Evolutionary conservation across 1,140 invertebrate genomes (phyloP), one percentile per base, ranked within the genome.

Genomic region (Hycleus phaleratus): DNA sequence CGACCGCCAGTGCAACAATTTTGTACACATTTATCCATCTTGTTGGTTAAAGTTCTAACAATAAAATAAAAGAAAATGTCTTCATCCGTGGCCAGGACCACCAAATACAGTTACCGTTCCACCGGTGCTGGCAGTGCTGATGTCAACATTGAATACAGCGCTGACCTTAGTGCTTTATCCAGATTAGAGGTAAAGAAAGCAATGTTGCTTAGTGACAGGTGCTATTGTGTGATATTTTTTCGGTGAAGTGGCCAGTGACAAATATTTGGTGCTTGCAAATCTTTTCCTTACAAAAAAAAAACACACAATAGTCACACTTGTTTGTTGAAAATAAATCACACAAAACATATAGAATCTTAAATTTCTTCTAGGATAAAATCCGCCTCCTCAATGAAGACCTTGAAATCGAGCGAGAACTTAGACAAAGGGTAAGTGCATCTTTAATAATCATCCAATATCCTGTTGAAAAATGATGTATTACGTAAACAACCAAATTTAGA

Each of bases 321-420:
- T 18, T 18, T 18, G 18, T 18, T 18, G 18, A 24, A 10, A 49
- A 11, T 25, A 38, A 56, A 56, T 48, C 32, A 56, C 44, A 47
- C 44, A 56, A 25, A 42, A 56, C 46, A 49, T 48, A 32, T 32
- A 32, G 7, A 32, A 26, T 39, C 40, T 46, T 38, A 47, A 55
- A 46, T 26, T 26, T 47, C 53, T 61, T 62, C 63, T 83, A 96
- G 93, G 94, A 97, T 81, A 96, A 96, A 83, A 93, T 97, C 78
- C 91, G 94, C 78, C 90, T 97, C 72, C 83, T 97, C 70, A 91
- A 95, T 73, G 94, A 97, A 84, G 94, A 97, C 82, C 83, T 97
- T 80, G 94, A 97, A 84, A 86, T 86, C 76, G 94, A 97, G 84
- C 88, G 94, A 76, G 94, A 97, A 81, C 82, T 97, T 75, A 88